Base-by-base conservation (phyloP, 2,888 invertebrate genomes). In the Tromatobia lineatoria region DNA sequence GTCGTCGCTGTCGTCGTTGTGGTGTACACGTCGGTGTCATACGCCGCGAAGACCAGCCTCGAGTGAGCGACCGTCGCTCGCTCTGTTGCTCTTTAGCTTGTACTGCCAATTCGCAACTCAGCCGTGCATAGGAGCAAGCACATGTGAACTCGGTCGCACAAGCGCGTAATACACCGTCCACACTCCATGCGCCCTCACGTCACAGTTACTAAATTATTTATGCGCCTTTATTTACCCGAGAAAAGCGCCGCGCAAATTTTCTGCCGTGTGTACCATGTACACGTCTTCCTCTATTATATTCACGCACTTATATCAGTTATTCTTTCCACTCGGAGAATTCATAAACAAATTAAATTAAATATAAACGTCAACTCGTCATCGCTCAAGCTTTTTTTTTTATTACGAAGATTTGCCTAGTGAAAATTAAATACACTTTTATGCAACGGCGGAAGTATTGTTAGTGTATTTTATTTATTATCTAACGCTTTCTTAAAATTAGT, bases 81-180 rank as follows among this genome's bases (percentile, higher is more conserved):
- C 61, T 84, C 50, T 57, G 69, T 45, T 75, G 84, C 57, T 78
- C 77, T 50, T 70, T 47, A 64, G 77, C 77, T 81, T 81, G 84
- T 84, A 75, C 74, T 79, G 84, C 81, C 84, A 84, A 84, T 84
- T 84, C 78, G 74, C 81, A 81, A 64, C 81, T 84, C 81, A 81
- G 38, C 84, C 81, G 84, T 84, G 84, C 66, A 59, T 47, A 66
- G 66, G 66, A 67, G 47, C 73, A 61, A 54, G 70, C 66, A 59
- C 75, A 75, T 59, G 79, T 59, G 67, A 59, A 59, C 76, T 73
- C 34, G 66, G 77, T 61, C 34, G 59, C 52, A 69, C 54, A 69
- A 75, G 64, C 70, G 47, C 67, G 23, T 64, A 38, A 42, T 42
- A 10, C 74, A 57, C 50, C 34, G 52, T 11, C 7, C 74, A 15